A percentile compares a stretch with the other conserved stretches of the same genome.
phyloP scores from a whole-genome alignment of 1,140 invertebrate genomes.

The Brachionus sp. region DNA sequence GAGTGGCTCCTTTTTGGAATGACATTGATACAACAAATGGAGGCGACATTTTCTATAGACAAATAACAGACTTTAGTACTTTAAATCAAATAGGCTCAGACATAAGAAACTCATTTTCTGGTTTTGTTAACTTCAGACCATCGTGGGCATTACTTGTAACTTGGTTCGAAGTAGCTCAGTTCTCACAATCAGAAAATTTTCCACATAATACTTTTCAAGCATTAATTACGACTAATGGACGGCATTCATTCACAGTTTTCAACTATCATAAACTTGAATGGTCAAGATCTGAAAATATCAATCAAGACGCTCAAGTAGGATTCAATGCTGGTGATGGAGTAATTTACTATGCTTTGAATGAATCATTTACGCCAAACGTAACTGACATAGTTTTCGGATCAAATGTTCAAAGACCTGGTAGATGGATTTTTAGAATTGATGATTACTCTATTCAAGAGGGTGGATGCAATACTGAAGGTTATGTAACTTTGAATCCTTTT shows the following conservation, averaged over 20 bases:
- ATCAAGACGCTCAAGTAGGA: not conserved
- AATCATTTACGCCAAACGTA: not conserved
- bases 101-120: not conserved
- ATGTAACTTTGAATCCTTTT: not conserved
- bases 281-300: not conserved
- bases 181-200: not conserved
- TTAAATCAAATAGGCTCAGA: not conserved
- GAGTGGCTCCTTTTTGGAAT: not conserved
- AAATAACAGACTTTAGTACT: not conserved
- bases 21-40: not conserved
- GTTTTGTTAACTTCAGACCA: not conserved
- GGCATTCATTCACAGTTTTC: slow-evolving; percentile 10
- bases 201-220: slow-evolving; percentile 22
- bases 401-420: not conserved
- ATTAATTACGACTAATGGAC: not conserved
- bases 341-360: not conserved
- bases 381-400: not conserved
- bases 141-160: slow-evolving; percentile 24
- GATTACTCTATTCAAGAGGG: not conserved
- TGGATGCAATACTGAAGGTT: not conserved
- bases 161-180: not conserved
- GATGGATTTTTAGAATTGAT: slow-evolving; percentile 6
- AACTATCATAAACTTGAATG: not conserved
- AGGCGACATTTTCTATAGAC: not conserved
- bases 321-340: slow-evolving; percentile 22